Conservation (phyloP, 1,140 invertebrate genomes). For the silkworm (Bombyx mori) region DNA sequence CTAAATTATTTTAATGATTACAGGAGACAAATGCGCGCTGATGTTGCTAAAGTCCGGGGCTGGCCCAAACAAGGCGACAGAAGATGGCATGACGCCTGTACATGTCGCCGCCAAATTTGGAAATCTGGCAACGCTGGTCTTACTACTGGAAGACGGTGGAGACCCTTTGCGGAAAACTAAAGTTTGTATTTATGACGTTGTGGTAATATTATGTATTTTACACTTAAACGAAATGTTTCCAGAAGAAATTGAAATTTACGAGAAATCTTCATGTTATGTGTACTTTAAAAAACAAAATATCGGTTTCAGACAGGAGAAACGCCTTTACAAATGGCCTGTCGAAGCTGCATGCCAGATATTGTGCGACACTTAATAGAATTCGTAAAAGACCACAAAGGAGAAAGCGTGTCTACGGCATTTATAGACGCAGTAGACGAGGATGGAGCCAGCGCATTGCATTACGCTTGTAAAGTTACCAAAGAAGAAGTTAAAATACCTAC, state of each 20-base stretch:
- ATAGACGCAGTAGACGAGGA: conserved; percentile 89
- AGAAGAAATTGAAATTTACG: too few relatives aligned
- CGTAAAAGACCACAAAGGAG: conserved; percentile 81
- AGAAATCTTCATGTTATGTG: too few relatives aligned
- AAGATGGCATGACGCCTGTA: conserved; percentile 95
- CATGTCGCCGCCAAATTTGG: conserved; percentile 93
- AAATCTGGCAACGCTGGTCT: conserved; percentile 85
- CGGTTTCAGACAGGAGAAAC: conserved; percentile 91
- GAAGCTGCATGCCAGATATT: conserved; percentile 88
- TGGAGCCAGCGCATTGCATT: conserved; percentile 95
- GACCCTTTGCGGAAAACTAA: conserved; percentile 92
- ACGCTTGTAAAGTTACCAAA: conserved; percentile 84
- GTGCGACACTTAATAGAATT: conserved; percentile 89
- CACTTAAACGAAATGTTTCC: too few relatives aligned
- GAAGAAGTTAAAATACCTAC: conserved; percentile 80
- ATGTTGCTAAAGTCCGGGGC: conserved; percentile 98
- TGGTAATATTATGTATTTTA: too few relatives aligned
- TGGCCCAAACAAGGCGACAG: conserved; percentile 90
- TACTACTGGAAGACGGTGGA: conserved; percentile 91
- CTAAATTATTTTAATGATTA: not conserved
- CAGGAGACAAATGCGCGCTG: conserved; percentile 90
- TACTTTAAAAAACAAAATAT: not conserved
- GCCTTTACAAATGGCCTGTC: conserved; percentile 91
- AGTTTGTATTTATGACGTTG: conserved; percentile 64
- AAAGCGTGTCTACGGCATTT: conserved; percentile 79